Evolutionary conservation across 1,140 invertebrate species (phyloP), one percentile per base, ranked within the genome.

Genomic region (Adoxophyes honmai): DNA sequence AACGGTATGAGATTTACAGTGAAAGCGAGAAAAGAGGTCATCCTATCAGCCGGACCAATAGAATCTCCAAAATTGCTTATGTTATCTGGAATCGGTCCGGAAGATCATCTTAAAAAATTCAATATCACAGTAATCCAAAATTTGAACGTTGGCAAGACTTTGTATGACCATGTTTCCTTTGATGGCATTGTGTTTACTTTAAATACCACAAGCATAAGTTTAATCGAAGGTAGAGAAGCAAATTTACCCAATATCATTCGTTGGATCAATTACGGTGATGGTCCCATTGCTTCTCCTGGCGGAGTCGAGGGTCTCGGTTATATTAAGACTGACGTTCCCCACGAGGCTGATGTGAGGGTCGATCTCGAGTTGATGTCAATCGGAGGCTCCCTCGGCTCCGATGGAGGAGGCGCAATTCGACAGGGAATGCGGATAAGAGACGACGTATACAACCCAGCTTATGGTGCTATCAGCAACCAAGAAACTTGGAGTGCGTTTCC

Each of bases 21-120:
- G 2, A 86, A 81, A 55, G 93, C 92, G 0, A 86, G 75, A 10
- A 94, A 92, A 65, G 94, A 95, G 80, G 91, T 94, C 0, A 93
- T 94, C 34, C 60, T 94, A 7, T 92, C 93, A 33, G 94, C 94
- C 6, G 96, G 95, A 0, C 90, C 94, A 0, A 92, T 96, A 35
- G 94, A 94, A 74, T 94, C 95, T 0, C 94, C 95, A 0, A 94
- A 96, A 78, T 66, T 97, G 4, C 80, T 97, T 21, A 95, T 96
- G 93, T 86, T 96, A 0, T 95, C 94, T 0, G 96, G 96, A 0
- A 90, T 97, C 4, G 96, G 95, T 0, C 94, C 95, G 8, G 91
- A 85, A 68, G 68, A 89, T 34, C 90, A 92, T 61, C 69, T 98
- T 1, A 77, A 92, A 42, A 90, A 93, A 15, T 78, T 96, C 0